phyloP scores from a whole-genome alignment of 2,888 invertebrate genomes.

The Pollenia angustigena region DNA sequence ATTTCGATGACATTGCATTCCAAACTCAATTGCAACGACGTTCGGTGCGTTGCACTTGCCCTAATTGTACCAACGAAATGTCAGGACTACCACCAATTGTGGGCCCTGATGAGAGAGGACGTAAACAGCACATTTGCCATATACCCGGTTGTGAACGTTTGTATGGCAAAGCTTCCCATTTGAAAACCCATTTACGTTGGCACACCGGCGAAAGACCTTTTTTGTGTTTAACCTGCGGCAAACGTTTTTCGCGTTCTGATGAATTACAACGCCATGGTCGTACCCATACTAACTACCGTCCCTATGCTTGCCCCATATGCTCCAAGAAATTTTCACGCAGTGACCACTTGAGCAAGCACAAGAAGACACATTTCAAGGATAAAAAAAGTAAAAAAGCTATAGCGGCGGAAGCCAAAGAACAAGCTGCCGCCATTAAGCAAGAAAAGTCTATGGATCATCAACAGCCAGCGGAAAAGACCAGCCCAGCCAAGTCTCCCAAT shows the following conservation, averaged over 20 bases:
- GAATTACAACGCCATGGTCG: slow-evolving; percentile 94
- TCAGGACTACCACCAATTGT: slow-evolving; percentile 90
- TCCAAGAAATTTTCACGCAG: slow-evolving; percentile 96
- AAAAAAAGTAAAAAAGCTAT: slow-evolving; percentile 82
- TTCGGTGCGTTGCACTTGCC: slow-evolving; percentile 91
- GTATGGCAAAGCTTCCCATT: slow-evolving; percentile 96
- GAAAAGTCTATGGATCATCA: slow-evolving; percentile 75
- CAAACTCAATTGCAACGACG: slow-evolving; percentile 87
- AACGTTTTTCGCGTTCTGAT: slow-evolving; percentile 95
- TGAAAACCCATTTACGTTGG: slow-evolving; percentile 96
- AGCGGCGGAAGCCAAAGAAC: slow-evolving; percentile 80
- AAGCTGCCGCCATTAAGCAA: slow-evolving; percentile 75
- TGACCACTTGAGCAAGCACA: slow-evolving; percentile 96
- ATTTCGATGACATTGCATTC: slow-evolving; percentile 83
- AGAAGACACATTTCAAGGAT: slow-evolving; percentile 90
- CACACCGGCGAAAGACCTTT: slow-evolving; percentile 97
- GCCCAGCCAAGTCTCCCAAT: slow-evolving; percentile 56
- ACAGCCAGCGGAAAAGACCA: slow-evolving; percentile 64
- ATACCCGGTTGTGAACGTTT: slow-evolving; percentile 94
- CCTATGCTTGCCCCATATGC: slow-evolving; percentile 94
- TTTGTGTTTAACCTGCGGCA: slow-evolving; percentile 94
- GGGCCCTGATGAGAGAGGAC: slow-evolving; percentile 90
- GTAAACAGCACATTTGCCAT: slow-evolving; percentile 93
- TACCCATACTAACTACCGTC: slow-evolving; percentile 95
- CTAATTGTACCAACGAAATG: slow-evolving; percentile 92